Percentiles rank a stretch among this genome's conserved stretches.
These are phyloP conservation scores for Brachyptera putata DNA, from an alignment of 2,888 invertebrate genomes.

Conservation along the genomic window DNA sequence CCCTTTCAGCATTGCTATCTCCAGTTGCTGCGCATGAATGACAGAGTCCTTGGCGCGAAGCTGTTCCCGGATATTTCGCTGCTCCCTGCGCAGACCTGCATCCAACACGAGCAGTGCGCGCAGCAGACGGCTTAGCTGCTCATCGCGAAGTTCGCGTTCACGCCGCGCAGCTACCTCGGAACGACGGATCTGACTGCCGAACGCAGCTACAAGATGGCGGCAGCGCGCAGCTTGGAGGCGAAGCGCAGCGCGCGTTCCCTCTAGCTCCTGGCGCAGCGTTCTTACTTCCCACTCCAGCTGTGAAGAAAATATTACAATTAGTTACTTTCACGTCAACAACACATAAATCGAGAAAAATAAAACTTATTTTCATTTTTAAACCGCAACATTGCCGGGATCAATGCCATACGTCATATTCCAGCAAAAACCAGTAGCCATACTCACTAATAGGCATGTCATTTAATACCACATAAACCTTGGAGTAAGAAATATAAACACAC, in stretches of 20 bases:
- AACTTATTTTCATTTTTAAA: too few relatives aligned
- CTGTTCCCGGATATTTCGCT: constrained; percentile 63
- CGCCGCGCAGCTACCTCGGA: constrained; percentile 57
- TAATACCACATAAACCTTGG: too few relatives aligned
- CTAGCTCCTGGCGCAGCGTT: constrained; percentile 59
- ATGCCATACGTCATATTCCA: too few relatives aligned
- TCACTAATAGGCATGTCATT: too few relatives aligned
- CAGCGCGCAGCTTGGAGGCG: constrained; percentile 64
- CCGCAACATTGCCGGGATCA: too few relatives aligned
- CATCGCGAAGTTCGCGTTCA: constrained; percentile 61
- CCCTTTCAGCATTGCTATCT: constrained; percentile 56
- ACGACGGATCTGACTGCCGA: constrained; percentile 55
- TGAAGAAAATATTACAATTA: too few relatives aligned
- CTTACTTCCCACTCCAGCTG: constrained; percentile 65
- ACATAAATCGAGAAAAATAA: too few relatives aligned
- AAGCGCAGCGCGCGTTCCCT: constrained; percentile 61
- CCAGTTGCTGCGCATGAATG: constrained; percentile 63
- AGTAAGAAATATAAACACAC: too few relatives aligned
- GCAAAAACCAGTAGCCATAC: too few relatives aligned
- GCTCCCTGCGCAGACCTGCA: constrained; percentile 66
- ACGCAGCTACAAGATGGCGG: constrained; percentile 62
- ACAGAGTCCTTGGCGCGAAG: constrained; percentile 67
- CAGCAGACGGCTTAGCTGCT: constrained; percentile 65
- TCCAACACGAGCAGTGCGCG: constrained; percentile 67
- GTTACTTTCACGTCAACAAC: too few relatives aligned